Conservation (phyloP, 2,888 invertebrate genomes). For the Thysanoteuthis rhombus region DNA sequence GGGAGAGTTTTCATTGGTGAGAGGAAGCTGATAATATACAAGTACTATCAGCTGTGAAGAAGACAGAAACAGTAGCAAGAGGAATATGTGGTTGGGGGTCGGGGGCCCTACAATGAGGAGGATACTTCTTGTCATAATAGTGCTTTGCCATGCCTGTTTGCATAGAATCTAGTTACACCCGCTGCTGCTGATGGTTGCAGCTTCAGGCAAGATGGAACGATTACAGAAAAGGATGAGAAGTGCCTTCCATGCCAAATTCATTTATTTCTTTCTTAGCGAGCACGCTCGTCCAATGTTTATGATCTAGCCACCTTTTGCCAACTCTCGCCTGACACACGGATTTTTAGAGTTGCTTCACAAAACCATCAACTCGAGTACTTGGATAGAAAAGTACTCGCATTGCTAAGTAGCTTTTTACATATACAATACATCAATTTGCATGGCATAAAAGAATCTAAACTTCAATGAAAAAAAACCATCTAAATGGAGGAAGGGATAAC, state of each 20-base stretch:
- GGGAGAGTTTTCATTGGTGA: not conserved
- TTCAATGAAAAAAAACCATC: not conserved
- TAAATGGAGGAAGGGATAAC: too few species aligned
- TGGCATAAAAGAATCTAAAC: not conserved
- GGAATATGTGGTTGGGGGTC: not conserved
- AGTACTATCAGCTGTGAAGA: not conserved
- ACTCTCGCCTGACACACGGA: not conserved
- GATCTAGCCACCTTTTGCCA: not conserved
- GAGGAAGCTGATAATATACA: slow-evolving; percentile 12
- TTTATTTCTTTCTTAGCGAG: not conserved
- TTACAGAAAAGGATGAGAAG: not conserved
- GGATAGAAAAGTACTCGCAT: not conserved
- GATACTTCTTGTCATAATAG: not conserved
- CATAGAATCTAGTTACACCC: not conserved
- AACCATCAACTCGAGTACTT: not conserved
- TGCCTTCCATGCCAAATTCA: not conserved
- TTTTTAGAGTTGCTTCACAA: not conserved
- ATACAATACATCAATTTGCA: too few species aligned
- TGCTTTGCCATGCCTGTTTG: not conserved
- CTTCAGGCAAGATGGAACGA: not conserved
- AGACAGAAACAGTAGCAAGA: not conserved
- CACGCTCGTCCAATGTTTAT: not conserved
- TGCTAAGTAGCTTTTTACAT: not conserved
- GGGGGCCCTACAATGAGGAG: not conserved
- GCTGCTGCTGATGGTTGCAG: not conserved